Base-by-base conservation (phyloP, 2,797 vertebrate genomes). In the Cephalopachus bancanus region DNA sequence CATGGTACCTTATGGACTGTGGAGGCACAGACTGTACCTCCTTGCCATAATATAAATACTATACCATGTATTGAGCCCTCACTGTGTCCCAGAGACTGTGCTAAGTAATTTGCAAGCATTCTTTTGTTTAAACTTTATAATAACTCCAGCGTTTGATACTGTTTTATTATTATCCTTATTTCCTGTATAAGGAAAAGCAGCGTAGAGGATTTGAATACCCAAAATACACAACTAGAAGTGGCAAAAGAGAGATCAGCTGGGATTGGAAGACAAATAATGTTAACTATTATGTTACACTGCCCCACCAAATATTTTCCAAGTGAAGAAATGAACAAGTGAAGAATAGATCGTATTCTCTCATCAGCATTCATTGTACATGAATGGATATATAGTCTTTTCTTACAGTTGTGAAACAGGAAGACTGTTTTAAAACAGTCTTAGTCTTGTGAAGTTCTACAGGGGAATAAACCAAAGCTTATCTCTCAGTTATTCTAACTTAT, bases 111-210 rank as follows among this genome's bases (percentile, higher is more conserved):
- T 71, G n/a, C 57, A 78, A 84, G 11, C 16, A 65, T 59, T 87
- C 10, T 19, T 30, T 60, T 91, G 33, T 71, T 80, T 85, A 72
- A 88, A 72, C 16, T 79, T 89, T 33, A 20, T 57, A 83, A 24
- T 7, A 91, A 69, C 55, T 93, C 6, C 30, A 76, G 59, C 81
- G 30, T 57, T 91, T 91, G 65, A 89, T 33, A 9, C 9, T 71
- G 33, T 89, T 92, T 89, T 92, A 89, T 24, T 92, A 89, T 24
- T 76, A 55, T 37, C 64, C 24, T 72, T 92, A 76, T 28, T 85
- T 94, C 89, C 33, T 67, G 49, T 22, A 87, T 37, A 90, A 80
- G 59, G 65, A 75, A 83, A 72, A 69, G 51, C 69, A 14, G 26
- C 12, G 28, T 1, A 80, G n/a, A 60, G 10, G n/a, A 22, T 72